Base-by-base conservation (phyloP, 2,888 invertebrate species). In the Ceraclea dissimilis region DNA sequence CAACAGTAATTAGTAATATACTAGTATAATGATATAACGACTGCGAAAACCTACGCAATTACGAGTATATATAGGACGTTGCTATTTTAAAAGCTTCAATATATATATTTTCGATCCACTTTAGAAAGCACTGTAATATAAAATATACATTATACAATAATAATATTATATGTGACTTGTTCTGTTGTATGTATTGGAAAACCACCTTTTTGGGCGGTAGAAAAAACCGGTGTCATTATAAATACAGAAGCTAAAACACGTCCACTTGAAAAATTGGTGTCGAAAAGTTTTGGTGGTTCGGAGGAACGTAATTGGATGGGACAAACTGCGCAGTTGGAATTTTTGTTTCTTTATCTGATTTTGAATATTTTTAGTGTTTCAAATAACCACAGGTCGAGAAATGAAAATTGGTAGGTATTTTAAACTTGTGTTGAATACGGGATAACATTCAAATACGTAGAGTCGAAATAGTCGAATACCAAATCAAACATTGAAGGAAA, bases 191-290 rank as follows among this genome's bases (percentile, higher is more conserved):
- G 16, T 39, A 39, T 39, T 13, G 13, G 39, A 16, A 39, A 16
- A 39, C n/a, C 39, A 39, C 39, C 39, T 39, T 39, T 39, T 33
- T 18, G 34, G 34, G 26, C 26, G 49, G 49, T 44, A 47, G 46
- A 57, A 59, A 61, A 39, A 60, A 59, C 59, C 57, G 51, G 57
- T 52, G 59, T 53, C 61, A 59, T 57, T 59, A 59, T 55, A 55
- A 56, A 61, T 34, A 59, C 61, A 59, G 61, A 56, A 61, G 61
- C 61, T 56, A 57, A 61, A 61, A 61, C 59, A 61, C 56, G 59
- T 61, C 61, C 48, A 26, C 31, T 59, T 61, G 61, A 61, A 61
- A 61, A 61, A 61, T 61, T 61, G 61, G 57, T 57, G 52, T 59
- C 57, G 55, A 55, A 55, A 52, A 54, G 39, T 39, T 39, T 39